These are phyloP conservation scores for Tolypeutes matacus DNA, from an alignment of 2,797 vertebrate genomes.

Conservation along the genomic window DNA sequence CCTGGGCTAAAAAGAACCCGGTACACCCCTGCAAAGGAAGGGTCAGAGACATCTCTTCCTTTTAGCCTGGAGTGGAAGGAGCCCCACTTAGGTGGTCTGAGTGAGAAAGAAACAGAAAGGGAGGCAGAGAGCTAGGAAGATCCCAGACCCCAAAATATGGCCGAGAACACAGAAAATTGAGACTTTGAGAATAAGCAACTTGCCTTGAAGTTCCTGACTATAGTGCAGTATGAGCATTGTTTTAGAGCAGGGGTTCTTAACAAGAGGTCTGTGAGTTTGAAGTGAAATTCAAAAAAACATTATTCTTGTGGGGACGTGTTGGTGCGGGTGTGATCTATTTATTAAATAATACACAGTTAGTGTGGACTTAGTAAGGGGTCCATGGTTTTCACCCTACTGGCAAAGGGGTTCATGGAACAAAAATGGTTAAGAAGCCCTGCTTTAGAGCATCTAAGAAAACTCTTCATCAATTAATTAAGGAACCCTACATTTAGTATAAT, in stretches of 20 bases:
- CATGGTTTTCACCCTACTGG: too few relatives aligned
- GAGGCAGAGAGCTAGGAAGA: not conserved
- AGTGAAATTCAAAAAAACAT: too few relatives aligned
- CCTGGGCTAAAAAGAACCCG: not conserved
- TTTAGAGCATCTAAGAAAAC: not conserved
- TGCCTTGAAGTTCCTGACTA: not conserved
- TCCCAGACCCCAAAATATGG: not conserved
- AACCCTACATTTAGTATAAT: not conserved
- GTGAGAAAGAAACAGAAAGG: not conserved
- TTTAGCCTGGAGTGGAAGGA: not conserved
- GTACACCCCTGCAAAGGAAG: not conserved
- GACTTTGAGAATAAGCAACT: not conserved
- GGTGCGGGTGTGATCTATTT: too few relatives aligned
- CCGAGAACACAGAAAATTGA: not conserved
- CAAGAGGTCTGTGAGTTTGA: too few relatives aligned
- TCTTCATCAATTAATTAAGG: not conserved
- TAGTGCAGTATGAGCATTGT: not conserved
- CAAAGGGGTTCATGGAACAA: too few relatives aligned
- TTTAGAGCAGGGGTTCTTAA: not conserved
- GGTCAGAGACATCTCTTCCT: not conserved
- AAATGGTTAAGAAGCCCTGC: too few relatives aligned
- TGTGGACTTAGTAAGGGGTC: too few relatives aligned
- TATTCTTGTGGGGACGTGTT: too few relatives aligned
- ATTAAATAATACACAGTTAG: too few relatives aligned
- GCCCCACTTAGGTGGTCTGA: not conserved